Base-by-base conservation (phyloP, 1,140 invertebrate species). In the Calosoma granatense region DNA sequence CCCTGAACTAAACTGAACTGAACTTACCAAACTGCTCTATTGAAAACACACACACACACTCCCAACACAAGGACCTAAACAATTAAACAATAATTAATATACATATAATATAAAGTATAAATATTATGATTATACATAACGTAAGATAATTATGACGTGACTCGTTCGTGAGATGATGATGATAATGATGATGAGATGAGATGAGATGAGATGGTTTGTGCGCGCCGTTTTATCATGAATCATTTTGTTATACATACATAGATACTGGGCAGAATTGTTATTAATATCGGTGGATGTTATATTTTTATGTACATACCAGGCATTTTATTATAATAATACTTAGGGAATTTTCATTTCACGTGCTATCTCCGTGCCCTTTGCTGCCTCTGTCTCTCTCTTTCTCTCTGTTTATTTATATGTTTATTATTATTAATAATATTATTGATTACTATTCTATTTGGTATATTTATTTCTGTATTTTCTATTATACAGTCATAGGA, bases 141-240 rank as follows among this genome's bases (percentile, higher is more conserved):
- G n/a, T n/a, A n/a, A n/a, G n/a, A n/a, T n/a, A n/a, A n/a, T n/a
- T 12, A 4, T 9, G 6, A 47, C 41, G 9, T 47, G 41, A 47
- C 41, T 47, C 41, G 41, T 12, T 9, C 41, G 41, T 47, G 41
- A 9, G 41, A n/a, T n/a, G n/a, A n/a, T n/a, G n/a, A n/a, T n/a
- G n/a, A n/a, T n/a, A n/a, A n/a, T n/a, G n/a, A n/a, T n/a, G n/a
- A n/a, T n/a, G n/a, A n/a, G n/a, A n/a, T n/a, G n/a, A n/a, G n/a
- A n/a, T n/a, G n/a, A n/a, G n/a, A n/a, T n/a, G n/a, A n/a, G n/a
- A 47, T 47, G 41, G 41, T 47, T 47, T 47, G 41, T 47, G 41
- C 17, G 41, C 41, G 41, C 41, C 17, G 41, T 47, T 47, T 6
- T 47, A 12, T 47, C 17, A 12, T 47, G n/a, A n/a, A n/a, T 36